Evolutionary conservation across 2,888 invertebrate species (phyloP).

Genomic region (Geophilus truncorum): DNA sequence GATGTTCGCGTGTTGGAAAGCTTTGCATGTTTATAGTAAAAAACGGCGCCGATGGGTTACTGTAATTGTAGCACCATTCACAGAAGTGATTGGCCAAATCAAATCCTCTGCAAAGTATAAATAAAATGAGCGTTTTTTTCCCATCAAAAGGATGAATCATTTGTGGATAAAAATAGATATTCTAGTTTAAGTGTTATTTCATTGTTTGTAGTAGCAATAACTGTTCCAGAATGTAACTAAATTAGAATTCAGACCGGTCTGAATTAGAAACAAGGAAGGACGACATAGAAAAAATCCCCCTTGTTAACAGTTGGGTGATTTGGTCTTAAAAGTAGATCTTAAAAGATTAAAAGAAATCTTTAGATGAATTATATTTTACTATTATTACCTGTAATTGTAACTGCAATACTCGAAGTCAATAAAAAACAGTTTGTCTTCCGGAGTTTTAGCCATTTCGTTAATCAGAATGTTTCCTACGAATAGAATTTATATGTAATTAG

Average conservation of each 20-base stretch:
- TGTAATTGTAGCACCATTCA: slow-evolving; percentile 86
- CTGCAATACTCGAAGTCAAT: slow-evolving; percentile 95
- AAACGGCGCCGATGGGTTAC: slow-evolving; percentile 67
- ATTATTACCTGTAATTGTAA: slow-evolving; percentile 66
- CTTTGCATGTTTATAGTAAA: slow-evolving; percentile 63
- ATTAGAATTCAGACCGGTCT: too few species aligned
- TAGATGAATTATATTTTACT: too few species aligned
- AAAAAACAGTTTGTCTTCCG: slow-evolving; percentile 58
- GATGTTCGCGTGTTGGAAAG: slow-evolving; percentile 72
- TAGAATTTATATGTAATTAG: background rate
- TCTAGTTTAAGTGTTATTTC: too few species aligned
- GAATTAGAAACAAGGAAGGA: too few species aligned
- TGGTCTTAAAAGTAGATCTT: background rate
- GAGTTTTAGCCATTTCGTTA: slow-evolving; percentile 48
- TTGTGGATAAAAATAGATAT: too few species aligned
- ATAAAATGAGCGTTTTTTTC: background rate
- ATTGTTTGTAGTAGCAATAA: too few species aligned
- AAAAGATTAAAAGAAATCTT: too few species aligned
- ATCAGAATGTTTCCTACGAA: slow-evolving; percentile 47
- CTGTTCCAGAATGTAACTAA: too few species aligned
- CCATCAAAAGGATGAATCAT: too few species aligned
- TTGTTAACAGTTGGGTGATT: background rate
- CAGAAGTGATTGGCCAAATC: slow-evolving; percentile 92
- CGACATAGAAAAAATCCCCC: background rate
- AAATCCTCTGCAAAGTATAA: slow-evolving; percentile 63